phyloP scores from a whole-genome alignment of 1,140 invertebrate species.

The Maniola jurtina region DNA sequence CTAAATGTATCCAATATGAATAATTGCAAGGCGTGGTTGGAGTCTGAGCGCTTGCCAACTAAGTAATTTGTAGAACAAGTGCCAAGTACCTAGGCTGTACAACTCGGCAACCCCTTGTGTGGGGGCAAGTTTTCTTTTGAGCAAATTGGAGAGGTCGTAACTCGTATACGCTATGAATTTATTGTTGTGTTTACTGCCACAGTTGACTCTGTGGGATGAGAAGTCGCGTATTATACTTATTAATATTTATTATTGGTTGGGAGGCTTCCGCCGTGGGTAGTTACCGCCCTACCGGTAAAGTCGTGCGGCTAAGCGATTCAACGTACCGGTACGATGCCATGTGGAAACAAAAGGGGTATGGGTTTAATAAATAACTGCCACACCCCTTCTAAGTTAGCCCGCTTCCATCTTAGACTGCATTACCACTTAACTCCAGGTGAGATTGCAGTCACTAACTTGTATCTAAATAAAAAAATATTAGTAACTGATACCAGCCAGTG shows the following conservation, averaged over 20 bases:
- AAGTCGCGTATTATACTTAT: neutral
- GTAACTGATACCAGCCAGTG: too few species aligned
- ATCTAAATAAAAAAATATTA: too few species aligned
- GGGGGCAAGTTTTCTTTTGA: slow-evolving; percentile 9
- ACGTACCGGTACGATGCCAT: too few species aligned
- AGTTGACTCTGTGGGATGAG: neutral
- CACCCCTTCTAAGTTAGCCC: too few species aligned
- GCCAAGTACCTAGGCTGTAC: slow-evolving; percentile 18
- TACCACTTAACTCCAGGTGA: too few species aligned
- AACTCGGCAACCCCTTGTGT: slow-evolving; percentile 6
- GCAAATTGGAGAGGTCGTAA: neutral
- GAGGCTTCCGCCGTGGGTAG: too few species aligned
- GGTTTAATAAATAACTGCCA: too few species aligned
- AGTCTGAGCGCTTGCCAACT: slow-evolving; percentile 14
- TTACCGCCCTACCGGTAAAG: too few species aligned
- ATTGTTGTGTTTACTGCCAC: neutral
- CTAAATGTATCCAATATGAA: neutral
- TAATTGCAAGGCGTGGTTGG: neutral
- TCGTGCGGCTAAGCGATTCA: too few species aligned
- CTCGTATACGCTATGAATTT: neutral
- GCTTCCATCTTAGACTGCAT: too few species aligned
- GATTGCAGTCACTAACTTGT: too few species aligned
- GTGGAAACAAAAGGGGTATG: too few species aligned
- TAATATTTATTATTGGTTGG: neutral
- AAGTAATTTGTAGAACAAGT: slow-evolving; percentile 17